phyloP scores from a whole-genome alignment of 2,888 invertebrate genomes.

The Nebria brevicollis region DNA sequence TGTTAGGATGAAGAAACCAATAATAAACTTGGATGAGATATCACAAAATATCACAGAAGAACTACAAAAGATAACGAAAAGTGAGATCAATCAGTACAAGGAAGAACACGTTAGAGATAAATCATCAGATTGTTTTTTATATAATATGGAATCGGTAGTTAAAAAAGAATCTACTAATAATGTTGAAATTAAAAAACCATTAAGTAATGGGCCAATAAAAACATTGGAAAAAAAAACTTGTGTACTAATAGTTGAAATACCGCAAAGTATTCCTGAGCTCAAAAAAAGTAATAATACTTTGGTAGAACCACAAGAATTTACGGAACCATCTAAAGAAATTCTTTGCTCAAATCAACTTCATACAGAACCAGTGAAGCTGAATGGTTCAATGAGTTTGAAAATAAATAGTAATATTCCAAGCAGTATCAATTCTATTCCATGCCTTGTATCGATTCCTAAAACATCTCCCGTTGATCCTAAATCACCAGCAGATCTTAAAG shows the following conservation, averaged over 20 bases:
- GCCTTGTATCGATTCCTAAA: not conserved
- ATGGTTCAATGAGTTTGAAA: not conserved
- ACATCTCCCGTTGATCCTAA: not conserved
- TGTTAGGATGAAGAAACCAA: conserved; percentile 23
- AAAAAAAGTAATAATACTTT: not conserved
- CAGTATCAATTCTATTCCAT: not conserved
- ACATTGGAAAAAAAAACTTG: not conserved
- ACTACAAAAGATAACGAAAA: conserved; percentile 9
- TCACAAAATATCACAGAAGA: conserved; percentile 38
- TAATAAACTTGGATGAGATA: conserved; percentile 39
- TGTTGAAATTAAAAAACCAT: not conserved
- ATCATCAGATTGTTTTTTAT: not conserved
- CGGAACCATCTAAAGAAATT: not conserved
- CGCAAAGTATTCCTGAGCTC: not conserved
- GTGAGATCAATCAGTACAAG: not conserved
- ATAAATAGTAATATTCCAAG: not conserved
- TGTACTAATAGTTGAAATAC: not conserved
- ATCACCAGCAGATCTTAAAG: not conserved
- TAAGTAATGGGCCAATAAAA: not conserved
- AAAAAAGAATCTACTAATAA: not conserved
- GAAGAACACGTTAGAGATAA: not conserved
- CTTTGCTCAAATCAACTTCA: not conserved
- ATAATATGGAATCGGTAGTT: conserved; percentile 4
- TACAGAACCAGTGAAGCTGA: not conserved
- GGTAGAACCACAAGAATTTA: not conserved